Evolutionary conservation across 2,797 vertebrate genomes (phyloP).

Genomic region (Poeciliopsis gracilis): DNA sequence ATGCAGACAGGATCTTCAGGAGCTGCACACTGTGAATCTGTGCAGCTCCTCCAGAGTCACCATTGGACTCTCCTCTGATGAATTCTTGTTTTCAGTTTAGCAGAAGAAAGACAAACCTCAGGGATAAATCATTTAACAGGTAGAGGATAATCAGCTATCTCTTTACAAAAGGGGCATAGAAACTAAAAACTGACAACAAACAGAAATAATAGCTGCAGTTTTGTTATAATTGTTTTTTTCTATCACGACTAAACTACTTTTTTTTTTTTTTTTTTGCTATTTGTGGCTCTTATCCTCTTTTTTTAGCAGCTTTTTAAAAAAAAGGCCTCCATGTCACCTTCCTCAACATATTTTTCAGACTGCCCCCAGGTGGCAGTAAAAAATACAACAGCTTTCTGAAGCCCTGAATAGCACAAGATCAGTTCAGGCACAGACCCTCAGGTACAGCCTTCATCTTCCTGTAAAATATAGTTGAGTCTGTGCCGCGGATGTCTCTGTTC

Average conservation of each 20-base stretch:
- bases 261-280: not conserved
- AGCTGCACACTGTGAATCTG: not conserved
- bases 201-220: not conserved
- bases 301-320: not conserved
- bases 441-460: not conserved
- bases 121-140: not conserved
- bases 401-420: not conserved
- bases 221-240: not conserved
- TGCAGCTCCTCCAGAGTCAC: not conserved
- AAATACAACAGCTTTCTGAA: not conserved
- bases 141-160: not conserved
- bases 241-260: not conserved
- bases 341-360: conserved; percentile 1
- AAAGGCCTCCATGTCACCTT: not conserved
- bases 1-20: not conserved
- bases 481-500: not conserved
- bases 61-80: not conserved
- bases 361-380: conserved; percentile 16
- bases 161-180: not conserved
- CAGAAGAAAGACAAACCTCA: not conserved
- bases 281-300: not conserved
- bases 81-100: not conserved
- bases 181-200: not conserved
- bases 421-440: not conserved
- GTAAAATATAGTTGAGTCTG: not conserved